Conservation (phyloP, 2,113 vertebrate genomes). For the Tetrao urogallus region DNA sequence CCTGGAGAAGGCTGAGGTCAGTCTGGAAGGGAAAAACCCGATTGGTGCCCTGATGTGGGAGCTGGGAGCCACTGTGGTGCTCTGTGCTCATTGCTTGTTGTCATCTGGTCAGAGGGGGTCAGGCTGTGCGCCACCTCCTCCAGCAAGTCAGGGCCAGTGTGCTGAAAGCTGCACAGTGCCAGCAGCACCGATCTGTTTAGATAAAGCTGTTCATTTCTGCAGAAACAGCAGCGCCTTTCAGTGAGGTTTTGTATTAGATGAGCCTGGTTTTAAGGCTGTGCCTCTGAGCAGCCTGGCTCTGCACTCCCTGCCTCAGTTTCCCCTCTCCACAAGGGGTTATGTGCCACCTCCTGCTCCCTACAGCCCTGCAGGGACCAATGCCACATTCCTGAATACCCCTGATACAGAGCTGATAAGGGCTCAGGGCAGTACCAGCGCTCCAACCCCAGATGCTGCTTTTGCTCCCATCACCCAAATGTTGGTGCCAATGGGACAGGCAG, state of each 20-base stretch:
- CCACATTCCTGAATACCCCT: fast-evolving
- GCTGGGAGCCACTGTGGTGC: fast-evolving
- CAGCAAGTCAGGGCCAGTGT: not conserved
- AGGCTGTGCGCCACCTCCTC: not conserved
- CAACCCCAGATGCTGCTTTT: not conserved
- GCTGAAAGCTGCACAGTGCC: not conserved
- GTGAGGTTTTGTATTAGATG: not conserved
- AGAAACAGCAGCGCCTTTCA: not conserved
- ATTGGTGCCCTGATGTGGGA: fast-evolving
- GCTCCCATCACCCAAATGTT: fast-evolving
- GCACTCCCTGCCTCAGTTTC: not conserved
- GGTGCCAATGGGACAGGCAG: not conserved
- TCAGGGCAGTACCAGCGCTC: not conserved
- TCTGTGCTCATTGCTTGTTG: not conserved
- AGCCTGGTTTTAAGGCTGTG: not conserved
- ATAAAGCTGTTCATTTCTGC: not conserved
- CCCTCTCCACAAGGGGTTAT: not conserved
- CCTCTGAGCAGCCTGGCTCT: not conserved
- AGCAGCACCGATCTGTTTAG: not conserved
- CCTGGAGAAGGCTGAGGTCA: slow-evolving; percentile 1
- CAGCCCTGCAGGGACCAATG: not conserved
- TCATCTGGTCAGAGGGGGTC: not conserved
- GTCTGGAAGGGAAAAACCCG: fast-evolving
- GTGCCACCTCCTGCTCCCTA: not conserved
- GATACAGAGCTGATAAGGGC: fast-evolving